These are phyloP conservation scores for Drosophila quinaria DNA, from an alignment of 2,888 invertebrate species.

Conservation along the genomic window DNA sequence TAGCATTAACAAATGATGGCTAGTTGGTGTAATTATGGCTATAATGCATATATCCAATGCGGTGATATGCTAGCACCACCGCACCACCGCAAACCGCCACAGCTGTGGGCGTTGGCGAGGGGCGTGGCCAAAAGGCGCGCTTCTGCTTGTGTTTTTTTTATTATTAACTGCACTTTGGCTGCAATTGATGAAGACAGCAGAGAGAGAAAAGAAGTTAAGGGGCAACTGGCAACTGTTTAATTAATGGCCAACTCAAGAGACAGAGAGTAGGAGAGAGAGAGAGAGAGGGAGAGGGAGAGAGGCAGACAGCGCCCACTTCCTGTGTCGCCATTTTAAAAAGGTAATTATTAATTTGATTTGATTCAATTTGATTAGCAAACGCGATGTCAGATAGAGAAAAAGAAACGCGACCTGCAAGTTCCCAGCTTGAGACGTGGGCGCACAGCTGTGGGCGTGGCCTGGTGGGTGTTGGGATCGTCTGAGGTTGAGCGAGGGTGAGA, in stretches of 20 bases:
- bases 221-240: conserved; percentile 38
- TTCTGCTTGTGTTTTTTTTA: conserved; percentile 26
- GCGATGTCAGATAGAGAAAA: conserved; percentile 57
- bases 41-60: conserved; percentile 76
- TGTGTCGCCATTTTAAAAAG: conserved; percentile 68
- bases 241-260: conserved; percentile 62
- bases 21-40: conserved; percentile 79
- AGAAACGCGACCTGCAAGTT: conserved; percentile 11
- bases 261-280: not conserved
- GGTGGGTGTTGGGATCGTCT: conserved; percentile 55
- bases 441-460: conserved; percentile 37
- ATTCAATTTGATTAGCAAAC: conserved; percentile 78
- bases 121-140: conserved; percentile 61
- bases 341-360: conserved; percentile 82
- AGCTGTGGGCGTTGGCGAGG: conserved; percentile 43
- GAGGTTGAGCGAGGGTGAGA: not conserved
- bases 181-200: conserved; percentile 11
- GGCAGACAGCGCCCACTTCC: conserved; percentile 63
- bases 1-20: conserved; percentile 81
- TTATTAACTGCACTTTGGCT: conserved; percentile 60
- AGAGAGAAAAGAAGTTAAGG: not conserved
- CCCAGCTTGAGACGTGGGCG: conserved; percentile 40
- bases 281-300: not conserved
- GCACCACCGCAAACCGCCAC: not conserved
- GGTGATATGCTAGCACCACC: conserved; percentile 21